Evolutionary conservation across 2,113 vertebrate genomes (phyloP).

Genomic region (Ictalurus punctatus): DNA sequence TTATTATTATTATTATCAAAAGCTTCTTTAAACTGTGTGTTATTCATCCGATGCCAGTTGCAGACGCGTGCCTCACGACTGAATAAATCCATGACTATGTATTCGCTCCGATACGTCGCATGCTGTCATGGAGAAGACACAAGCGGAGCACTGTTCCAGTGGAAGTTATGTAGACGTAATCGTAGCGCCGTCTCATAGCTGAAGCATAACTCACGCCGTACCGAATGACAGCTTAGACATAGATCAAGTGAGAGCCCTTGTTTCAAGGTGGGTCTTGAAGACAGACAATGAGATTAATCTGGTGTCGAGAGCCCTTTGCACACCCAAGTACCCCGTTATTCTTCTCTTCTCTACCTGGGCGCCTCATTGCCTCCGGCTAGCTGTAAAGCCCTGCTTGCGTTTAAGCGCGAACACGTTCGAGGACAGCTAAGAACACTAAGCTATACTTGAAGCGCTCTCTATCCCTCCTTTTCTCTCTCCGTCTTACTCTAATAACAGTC

Average conservation of each 20-base stretch:
- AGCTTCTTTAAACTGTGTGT: neutral
- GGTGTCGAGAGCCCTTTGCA: slow-evolving; percentile 60
- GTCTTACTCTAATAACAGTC: slow-evolving; percentile 42
- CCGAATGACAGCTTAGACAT: slow-evolving; percentile 19
- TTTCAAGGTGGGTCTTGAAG: slow-evolving; percentile 50
- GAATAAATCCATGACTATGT: neutral
- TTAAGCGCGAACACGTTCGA: slow-evolving; percentile 32
- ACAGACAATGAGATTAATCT: slow-evolving; percentile 48
- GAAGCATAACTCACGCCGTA: neutral
- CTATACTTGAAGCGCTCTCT: slow-evolving; percentile 49
- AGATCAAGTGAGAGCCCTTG: slow-evolving; percentile 13
- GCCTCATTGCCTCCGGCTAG: slow-evolving; percentile 50
- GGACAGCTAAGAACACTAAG: slow-evolving; percentile 34
- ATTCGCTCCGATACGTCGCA: neutral
- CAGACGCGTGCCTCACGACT: neutral
- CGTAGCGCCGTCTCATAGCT: neutral
- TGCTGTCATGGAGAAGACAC: slow-evolving; percentile 60
- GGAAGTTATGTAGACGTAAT: slow-evolving; percentile 21
- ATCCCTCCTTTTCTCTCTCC: slow-evolving; percentile 41
- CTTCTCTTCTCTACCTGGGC: slow-evolving; percentile 48
- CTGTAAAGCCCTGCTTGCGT: slow-evolving; percentile 42
- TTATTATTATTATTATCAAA: neutral
- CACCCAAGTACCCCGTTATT: slow-evolving; percentile 75
- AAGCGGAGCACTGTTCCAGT: slow-evolving; percentile 62
- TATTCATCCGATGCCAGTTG: no score